Conservation (phyloP, 35 echinoderm and acorn worm genomes). For the Lytechinus variegatus region DNA sequence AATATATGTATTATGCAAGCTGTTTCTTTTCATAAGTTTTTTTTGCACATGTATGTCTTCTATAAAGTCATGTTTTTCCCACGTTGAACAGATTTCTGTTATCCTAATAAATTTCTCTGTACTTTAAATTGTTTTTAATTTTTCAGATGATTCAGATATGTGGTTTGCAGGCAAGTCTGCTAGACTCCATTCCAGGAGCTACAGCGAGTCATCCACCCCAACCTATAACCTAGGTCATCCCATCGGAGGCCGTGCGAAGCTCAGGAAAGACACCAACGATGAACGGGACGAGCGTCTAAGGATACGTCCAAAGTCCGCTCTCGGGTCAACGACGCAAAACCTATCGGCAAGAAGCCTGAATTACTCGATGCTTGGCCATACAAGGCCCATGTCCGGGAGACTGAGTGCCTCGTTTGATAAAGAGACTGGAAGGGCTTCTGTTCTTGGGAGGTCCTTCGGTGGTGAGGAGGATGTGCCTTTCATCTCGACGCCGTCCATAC, state of each 20-base stretch:
- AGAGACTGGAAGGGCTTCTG: constrained; percentile 53
- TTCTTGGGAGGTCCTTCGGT: constrained; percentile 48
- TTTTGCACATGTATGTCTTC: no score
- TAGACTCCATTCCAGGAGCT: constrained; percentile 27
- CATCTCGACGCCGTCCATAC: constrained; percentile 83
- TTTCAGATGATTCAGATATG: constrained; percentile 63
- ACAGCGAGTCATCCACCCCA: constrained; percentile 30
- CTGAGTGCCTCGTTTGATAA: constrained; percentile 61
- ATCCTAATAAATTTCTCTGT: no score
- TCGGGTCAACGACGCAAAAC: constrained; percentile 38
- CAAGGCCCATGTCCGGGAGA: constrained; percentile 40
- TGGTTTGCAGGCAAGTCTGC: constrained; percentile 71
- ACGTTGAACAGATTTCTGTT: no score
- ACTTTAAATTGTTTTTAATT: not conserved
- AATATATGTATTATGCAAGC: no score
- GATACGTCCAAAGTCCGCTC: constrained; percentile 43
- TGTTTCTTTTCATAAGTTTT: no score
- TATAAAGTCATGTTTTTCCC: no score
- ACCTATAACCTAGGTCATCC: constrained; percentile 74
- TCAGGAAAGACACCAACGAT: not conserved
- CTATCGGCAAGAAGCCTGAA: constrained; percentile 32
- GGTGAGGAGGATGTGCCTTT: constrained; percentile 62
- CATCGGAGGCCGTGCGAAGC: constrained; percentile 60
- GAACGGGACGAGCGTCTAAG: not conserved
- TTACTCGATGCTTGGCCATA: constrained; percentile 43